Percentiles rank a stretch among this genome's conserved stretches.
These are phyloP conservation scores for Scortum barcoo DNA, from an alignment of 2,113 vertebrate species.

Conservation along the genomic window DNA sequence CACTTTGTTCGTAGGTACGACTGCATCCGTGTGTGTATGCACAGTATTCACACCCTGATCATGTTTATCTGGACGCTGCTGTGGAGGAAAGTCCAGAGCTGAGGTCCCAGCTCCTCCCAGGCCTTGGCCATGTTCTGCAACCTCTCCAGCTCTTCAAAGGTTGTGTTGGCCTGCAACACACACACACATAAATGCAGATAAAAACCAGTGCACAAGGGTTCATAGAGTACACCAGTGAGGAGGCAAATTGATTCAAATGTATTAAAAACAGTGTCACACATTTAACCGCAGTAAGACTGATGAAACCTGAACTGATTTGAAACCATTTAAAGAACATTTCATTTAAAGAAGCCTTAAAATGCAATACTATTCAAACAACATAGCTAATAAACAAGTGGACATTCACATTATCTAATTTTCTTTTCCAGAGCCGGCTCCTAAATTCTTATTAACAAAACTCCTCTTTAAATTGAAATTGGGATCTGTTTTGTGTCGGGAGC, in stretches of 20 bases:
- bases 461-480: slow-evolving; percentile 8
- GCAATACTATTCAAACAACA: background rate
- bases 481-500: slow-evolving; percentile 9
- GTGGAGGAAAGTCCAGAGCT: slow-evolving; percentile 94
- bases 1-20: background rate
- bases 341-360: background rate
- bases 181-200: slow-evolving; percentile 25
- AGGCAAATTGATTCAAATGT: background rate
- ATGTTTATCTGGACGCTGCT: slow-evolving; percentile 93
- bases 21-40: background rate
- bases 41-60: slow-evolving; percentile 87
- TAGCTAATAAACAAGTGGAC: background rate
- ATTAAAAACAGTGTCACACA: background rate
- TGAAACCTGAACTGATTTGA: background rate
- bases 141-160: slow-evolving; percentile 93
- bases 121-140: slow-evolving; percentile 87
- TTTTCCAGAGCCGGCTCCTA: background rate
- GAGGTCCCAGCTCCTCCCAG: slow-evolving; percentile 95
- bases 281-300: background rate
- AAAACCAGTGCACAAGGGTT: background rate
- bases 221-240: background rate
- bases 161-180: slow-evolving; percentile 91
- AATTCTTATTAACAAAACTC: slow-evolving; percentile 2
- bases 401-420: slow-evolving; percentile 3
- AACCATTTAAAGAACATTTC: no score